Percentiles rank a stretch among this genome's conserved stretches.
These are phyloP conservation scores for Drosophila macrospina DNA, from an alignment of 2,888 invertebrate species.

Conservation along the genomic window DNA sequence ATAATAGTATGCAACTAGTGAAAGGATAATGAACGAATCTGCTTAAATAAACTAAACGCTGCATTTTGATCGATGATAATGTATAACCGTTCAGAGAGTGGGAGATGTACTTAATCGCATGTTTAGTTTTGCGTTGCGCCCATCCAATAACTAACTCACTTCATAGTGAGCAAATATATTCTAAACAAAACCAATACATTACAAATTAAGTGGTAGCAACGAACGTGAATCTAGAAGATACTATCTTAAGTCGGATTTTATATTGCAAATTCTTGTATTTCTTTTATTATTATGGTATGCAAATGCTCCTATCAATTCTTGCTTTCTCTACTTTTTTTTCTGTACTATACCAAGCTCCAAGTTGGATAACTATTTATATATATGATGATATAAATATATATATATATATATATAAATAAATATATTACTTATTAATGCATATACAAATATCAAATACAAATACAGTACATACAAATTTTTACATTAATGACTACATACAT, in stretches of 20 bases:
- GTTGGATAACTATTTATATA: conserved; percentile 53
- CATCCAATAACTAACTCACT: conserved; percentile 12
- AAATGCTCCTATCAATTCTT: conserved; percentile 31
- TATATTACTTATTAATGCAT: conserved; percentile 35
- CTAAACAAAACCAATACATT: conserved; percentile 25
- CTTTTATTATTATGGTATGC: conserved; percentile 17
- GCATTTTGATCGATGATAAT: conserved; percentile 40
- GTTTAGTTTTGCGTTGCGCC: conserved; percentile 35
- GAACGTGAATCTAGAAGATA: conserved; percentile 31
- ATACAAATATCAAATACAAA: conserved; percentile 48
- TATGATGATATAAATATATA: no score
- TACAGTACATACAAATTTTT: conserved; percentile 59
- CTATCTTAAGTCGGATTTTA: conserved; percentile 44
- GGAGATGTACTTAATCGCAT: conserved; percentile 53
- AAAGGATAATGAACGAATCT: conserved; percentile 11
- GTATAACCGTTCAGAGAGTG: conserved; percentile 21
- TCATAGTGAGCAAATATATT: conserved; percentile 36
- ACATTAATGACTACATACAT: conserved; percentile 78
- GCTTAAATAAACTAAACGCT: conserved; percentile 45
- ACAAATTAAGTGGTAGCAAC: conserved; percentile 24
- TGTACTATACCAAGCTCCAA: conserved; percentile 50
- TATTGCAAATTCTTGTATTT: conserved; percentile 41
- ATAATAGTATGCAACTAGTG: neutral
- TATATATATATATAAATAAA: conserved; percentile 6
- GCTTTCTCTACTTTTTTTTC: conserved; percentile 14